Conservation (phyloP, 2,113 vertebrate species). For the Takifugu bimaculatus region DNA sequence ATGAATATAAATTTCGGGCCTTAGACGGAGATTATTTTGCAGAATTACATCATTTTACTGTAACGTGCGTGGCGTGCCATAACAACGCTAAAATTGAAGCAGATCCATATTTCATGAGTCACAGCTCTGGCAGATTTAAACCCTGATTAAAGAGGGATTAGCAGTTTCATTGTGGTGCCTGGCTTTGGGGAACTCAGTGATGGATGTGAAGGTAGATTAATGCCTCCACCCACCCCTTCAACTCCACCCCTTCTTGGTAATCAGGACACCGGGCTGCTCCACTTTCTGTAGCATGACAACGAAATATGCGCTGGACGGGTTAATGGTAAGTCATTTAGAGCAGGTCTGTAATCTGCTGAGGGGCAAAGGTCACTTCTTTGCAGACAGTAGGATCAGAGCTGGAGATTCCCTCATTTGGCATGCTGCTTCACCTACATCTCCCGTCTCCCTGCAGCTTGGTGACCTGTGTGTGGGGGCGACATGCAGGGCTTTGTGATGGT, state of each 20-base stretch:
- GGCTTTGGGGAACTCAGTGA: constrained; percentile 17
- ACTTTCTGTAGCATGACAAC: constrained; percentile 19
- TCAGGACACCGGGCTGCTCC: background rate
- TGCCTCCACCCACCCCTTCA: background rate
- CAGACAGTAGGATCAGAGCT: constrained; percentile 40
- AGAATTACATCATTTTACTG: too few species aligned
- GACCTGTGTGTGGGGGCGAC: too few species aligned
- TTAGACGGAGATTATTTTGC: too few species aligned
- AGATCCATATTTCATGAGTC: constrained; percentile 16
- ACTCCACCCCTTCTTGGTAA: background rate
- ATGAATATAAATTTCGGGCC: too few species aligned
- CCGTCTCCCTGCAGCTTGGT: too few species aligned
- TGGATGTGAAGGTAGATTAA: constrained; percentile 21
- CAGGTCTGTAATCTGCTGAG: constrained; percentile 35
- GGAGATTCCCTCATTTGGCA: constrained; percentile 16
- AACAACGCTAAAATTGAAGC: background rate
- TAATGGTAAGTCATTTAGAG: constrained; percentile 51
- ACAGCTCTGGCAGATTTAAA: constrained; percentile 26
- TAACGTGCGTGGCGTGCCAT: too few species aligned
- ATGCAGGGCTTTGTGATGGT: too few species aligned
- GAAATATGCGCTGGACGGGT: constrained; percentile 31
- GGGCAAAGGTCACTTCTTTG: constrained; percentile 45
- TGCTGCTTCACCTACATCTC: constrained; percentile 13
- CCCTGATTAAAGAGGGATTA: constrained; percentile 44
- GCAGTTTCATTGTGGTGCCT: constrained; percentile 29